Evolutionary conservation across 2,797 vertebrate species (phyloP).

Genomic region (Aldrovandia affinis): DNA sequence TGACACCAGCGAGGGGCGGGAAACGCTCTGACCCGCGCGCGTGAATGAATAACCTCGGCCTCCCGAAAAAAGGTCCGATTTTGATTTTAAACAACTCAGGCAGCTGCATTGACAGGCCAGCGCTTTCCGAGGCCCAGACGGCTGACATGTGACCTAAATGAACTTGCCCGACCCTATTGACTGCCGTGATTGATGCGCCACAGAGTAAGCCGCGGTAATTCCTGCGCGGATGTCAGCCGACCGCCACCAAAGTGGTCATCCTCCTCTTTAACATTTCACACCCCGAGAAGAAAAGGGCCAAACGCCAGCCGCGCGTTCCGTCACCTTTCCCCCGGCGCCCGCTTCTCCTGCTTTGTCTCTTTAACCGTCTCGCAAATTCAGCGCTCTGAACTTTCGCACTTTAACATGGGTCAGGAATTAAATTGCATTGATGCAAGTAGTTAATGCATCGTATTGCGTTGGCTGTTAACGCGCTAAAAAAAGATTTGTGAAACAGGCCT

Average conservation of each 20-base stretch:
- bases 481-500: too few relatives aligned
- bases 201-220: conserved; percentile 70
- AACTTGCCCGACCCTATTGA: conserved; percentile 75
- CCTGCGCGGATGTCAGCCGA: conserved; percentile 72
- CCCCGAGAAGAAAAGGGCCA: conserved; percentile 29
- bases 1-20: too few relatives aligned
- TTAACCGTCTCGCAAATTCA: too few relatives aligned
- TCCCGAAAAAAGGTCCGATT: conserved; percentile 68
- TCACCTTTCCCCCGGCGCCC: too few relatives aligned
- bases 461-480: background rate
- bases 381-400: background rate
- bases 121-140: conserved; percentile 36
- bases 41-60: too few relatives aligned
- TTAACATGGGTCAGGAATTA: background rate
- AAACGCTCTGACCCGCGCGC: too few relatives aligned
- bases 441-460: background rate
- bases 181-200: conserved; percentile 72
- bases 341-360: too few relatives aligned
- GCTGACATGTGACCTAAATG: conserved; percentile 63
- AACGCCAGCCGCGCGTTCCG: background rate
- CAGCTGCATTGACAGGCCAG: conserved; percentile 31
- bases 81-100: conserved; percentile 54
- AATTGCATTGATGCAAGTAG: background rate
- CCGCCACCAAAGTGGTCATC: conserved; percentile 69
- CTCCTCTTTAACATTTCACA: conserved; percentile 58